These are phyloP conservation scores for Boulengeromyrus knoepffleri DNA, from an alignment of 2,113 vertebrate genomes.

Conservation along the genomic window DNA sequence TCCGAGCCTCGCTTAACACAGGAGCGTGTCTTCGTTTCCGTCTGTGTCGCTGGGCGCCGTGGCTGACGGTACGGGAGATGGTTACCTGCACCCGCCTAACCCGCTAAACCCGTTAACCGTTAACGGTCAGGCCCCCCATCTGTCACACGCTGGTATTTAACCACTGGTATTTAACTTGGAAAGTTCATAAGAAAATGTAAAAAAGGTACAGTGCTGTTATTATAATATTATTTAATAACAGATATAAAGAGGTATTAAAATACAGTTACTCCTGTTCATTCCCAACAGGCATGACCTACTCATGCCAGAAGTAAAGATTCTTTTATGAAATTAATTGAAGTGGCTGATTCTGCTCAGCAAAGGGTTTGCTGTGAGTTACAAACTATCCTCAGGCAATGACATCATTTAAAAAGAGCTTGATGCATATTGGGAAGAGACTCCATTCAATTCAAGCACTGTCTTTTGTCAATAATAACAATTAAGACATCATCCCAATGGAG, in stretches of 20 bases:
- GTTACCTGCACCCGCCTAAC: not conserved
- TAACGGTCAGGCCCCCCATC: not conserved
- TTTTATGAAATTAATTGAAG: constrained; percentile 1
- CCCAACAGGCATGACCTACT: not conserved
- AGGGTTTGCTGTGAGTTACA: not conserved
- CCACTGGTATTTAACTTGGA: not conserved
- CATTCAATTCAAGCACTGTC: not conserved
- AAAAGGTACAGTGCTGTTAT: not conserved
- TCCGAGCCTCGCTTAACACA: not conserved
- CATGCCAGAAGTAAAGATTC: not conserved
- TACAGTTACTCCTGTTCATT: not conserved
- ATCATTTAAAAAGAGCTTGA: not conserved
- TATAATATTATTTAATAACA: constrained; percentile 3
- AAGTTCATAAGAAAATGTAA: not conserved
- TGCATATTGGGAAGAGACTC: not conserved
- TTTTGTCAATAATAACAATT: constrained; percentile 2
- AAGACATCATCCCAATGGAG: not conserved
- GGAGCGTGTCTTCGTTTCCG: not conserved
- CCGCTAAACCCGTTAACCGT: not conserved
- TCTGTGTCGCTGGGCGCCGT: not conserved
- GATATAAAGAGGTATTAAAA: not conserved
- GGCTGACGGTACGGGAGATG: not conserved
- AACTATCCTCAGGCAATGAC: not conserved
- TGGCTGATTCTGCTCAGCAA: not conserved
- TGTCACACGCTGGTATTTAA: not conserved